A percentile compares a stretch with the other conserved stretches of the same genome.
These are phyloP conservation scores for Desmophyllum pertusum DNA, from an alignment of 92 coral and sea anemone species.

Conservation along the genomic window DNA sequence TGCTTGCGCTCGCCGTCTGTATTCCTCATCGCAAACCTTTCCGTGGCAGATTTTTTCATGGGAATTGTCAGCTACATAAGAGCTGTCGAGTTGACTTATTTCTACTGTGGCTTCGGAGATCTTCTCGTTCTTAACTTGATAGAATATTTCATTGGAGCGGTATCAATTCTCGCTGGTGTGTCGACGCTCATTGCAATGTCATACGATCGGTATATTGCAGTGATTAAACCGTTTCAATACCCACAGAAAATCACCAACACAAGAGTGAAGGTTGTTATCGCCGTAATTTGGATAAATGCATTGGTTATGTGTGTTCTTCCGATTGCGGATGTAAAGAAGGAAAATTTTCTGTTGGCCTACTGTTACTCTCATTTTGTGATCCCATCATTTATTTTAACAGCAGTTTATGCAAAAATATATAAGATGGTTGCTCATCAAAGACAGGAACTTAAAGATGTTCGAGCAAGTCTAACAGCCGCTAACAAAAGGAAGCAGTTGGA, in stretches of 20 bases:
- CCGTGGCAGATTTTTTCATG: conserved; percentile 43
- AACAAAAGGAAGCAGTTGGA: conserved; percentile 17
- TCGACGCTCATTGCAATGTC: conserved; percentile 45
- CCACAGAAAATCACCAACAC: conserved; percentile 14
- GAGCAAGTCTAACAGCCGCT: conserved; percentile 30
- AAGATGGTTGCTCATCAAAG: conserved; percentile 8
- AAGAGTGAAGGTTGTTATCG: conserved; percentile 9
- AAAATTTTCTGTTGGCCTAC: conserved; percentile 33
- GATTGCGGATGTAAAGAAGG: conserved; percentile 16
- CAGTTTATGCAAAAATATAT: conserved; percentile 27
- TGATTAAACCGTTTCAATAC: conserved; percentile 31
- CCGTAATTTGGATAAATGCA: conserved; percentile 32
- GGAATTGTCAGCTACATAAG: conserved; percentile 35
- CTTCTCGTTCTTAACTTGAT: background rate
- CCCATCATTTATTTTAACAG: conserved; percentile 35
- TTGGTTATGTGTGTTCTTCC: conserved; percentile 36
- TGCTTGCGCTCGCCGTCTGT: conserved; percentile 32
- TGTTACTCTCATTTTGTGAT: conserved; percentile 38
- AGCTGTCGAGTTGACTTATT: conserved; percentile 23
- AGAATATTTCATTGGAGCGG: conserved; percentile 31
- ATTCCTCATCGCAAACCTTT: conserved; percentile 34
- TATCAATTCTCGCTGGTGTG: conserved; percentile 38
- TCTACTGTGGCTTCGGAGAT: conserved; percentile 11
- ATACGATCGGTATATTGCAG: conserved; percentile 34
- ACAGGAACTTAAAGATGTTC: conserved; percentile 27